Conservation (phyloP, 2,888 invertebrate species). For the Ormyrus pomaceus region DNA sequence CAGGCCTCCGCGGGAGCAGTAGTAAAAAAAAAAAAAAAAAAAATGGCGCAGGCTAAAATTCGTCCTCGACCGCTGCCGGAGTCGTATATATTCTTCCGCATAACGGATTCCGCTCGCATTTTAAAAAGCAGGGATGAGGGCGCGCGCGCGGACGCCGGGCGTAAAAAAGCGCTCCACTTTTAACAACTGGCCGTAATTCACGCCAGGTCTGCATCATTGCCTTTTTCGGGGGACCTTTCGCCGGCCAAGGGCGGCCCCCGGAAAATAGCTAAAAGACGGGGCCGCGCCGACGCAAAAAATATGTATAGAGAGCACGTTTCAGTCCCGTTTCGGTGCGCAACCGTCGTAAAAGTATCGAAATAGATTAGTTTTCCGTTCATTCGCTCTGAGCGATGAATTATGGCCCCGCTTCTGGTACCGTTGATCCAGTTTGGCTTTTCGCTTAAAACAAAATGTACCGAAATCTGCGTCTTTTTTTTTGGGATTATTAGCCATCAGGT, state of each 20-base stretch:
- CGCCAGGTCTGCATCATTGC: slow-evolving; percentile 18
- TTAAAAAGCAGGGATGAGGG: not conserved
- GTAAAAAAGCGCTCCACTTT: slow-evolving; percentile 64
- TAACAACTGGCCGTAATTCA: slow-evolving; percentile 64
- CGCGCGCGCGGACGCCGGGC: not conserved
- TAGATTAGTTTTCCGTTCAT: slow-evolving; percentile 24
- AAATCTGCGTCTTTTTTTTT: too few species aligned
- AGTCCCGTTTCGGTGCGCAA: not conserved
- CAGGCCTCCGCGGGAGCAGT: not conserved
- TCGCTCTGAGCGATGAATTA: slow-evolving; percentile 58
- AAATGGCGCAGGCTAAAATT: slow-evolving; percentile 33
- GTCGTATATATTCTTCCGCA: slow-evolving; percentile 39
- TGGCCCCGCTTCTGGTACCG: slow-evolving; percentile 59
- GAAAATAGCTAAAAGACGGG: not conserved
- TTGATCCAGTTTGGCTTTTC: slow-evolving; percentile 64
- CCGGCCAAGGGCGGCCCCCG: not conserved
- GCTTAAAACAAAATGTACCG: too few species aligned
- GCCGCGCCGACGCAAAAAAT: not conserved
- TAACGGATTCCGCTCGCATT: slow-evolving; percentile 28
- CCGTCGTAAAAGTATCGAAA: slow-evolving; percentile 39
- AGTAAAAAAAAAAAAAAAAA: slow-evolving; percentile 29
- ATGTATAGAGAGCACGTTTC: too few species aligned
- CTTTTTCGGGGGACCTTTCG: slow-evolving; percentile 3
- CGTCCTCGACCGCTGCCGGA: not conserved
- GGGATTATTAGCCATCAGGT: too few species aligned